Base-by-base conservation (phyloP, 2,113 vertebrate species). In the Struthidea cinerea region DNA sequence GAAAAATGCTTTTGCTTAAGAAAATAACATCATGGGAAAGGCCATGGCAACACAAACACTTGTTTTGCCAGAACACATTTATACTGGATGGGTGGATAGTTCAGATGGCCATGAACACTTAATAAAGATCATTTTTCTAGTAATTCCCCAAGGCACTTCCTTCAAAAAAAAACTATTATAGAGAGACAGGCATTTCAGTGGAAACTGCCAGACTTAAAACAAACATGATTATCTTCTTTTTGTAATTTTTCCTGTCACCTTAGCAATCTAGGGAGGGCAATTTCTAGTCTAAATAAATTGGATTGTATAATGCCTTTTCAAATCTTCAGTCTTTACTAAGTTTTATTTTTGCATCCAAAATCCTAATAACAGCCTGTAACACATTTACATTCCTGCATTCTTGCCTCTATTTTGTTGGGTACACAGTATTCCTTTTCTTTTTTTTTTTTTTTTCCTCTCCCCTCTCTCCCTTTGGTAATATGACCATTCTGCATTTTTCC, bases 11-110 rank as follows among this genome's bases (percentile, higher is more conserved):
- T 97, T 93, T 91, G 77, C 97, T 97, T 96, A 97, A 97, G 95
- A 97, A 97, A 97, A 98, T 97, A 98, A 97, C 94, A 98, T 93
- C 63, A 97, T 80, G 76, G 27, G 49, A 55, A 97, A 97, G 95
- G 94, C 96, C 97, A 96, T 94, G 95, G 95, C 96, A 98, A 96
- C 97, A 97, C 86, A 97, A 98, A 98, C 84, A 97, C 83, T 94
- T 86, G 89, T 97, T 92, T 91, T 95, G 96, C 97, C 97, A 98
- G 96, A 96, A 96, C 88, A 97, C 87, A 94, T 95, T 97, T 97
- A 96, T 95, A 94, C 90, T 87, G 83, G 73, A 89, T 94, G 95
- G 95, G 90, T 47, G 87, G 87, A 93, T 94, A 96, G 94, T 97
- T 98, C 96, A 89, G 37, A 94, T 74, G 91, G 91, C 97, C 90